These are phyloP conservation scores for Acronicta psi DNA, from an alignment of 2,888 invertebrate species.

Conservation along the genomic window DNA sequence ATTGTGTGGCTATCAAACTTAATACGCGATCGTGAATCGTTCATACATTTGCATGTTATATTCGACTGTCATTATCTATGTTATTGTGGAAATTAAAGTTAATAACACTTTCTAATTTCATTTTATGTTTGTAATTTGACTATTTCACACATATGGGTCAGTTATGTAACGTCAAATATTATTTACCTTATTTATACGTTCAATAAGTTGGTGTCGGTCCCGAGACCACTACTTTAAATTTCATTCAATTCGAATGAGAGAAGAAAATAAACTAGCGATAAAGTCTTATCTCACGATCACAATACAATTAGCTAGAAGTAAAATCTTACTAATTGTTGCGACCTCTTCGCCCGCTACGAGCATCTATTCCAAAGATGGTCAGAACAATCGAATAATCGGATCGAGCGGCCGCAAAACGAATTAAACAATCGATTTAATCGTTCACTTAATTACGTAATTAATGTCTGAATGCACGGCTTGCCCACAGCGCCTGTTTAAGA, in stretches of 20 bases:
- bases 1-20: slow-evolving; percentile 58
- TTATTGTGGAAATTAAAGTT: slow-evolving; percentile 65
- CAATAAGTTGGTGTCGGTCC: too few relatives aligned
- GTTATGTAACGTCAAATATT: neutral
- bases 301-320: slow-evolving; percentile 36
- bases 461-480: slow-evolving; percentile 67
- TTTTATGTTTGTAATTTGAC: slow-evolving; percentile 54
- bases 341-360: slow-evolving; percentile 28
- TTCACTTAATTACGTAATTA: slow-evolving; percentile 83
- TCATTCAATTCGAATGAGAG: slow-evolving; percentile 9
- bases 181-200: slow-evolving; percentile 16
- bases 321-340: slow-evolving; percentile 48
- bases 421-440: slow-evolving; percentile 82
- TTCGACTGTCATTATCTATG: slow-evolving; percentile 68
- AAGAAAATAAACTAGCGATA: slow-evolving; percentile 19
- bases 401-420: slow-evolving; percentile 71
- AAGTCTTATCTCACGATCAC: slow-evolving; percentile 21
- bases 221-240: too few relatives aligned
- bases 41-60: slow-evolving; percentile 75
- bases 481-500: slow-evolving; percentile 56
- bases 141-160: slow-evolving; percentile 20
- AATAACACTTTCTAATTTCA: slow-evolving; percentile 75
- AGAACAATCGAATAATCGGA: slow-evolving; percentile 64
- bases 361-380: slow-evolving; percentile 42
- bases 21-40: slow-evolving; percentile 70